Base-by-base conservation (phyloP, 2,113 vertebrate species). In the Paracanthobrama guichenoti region DNA sequence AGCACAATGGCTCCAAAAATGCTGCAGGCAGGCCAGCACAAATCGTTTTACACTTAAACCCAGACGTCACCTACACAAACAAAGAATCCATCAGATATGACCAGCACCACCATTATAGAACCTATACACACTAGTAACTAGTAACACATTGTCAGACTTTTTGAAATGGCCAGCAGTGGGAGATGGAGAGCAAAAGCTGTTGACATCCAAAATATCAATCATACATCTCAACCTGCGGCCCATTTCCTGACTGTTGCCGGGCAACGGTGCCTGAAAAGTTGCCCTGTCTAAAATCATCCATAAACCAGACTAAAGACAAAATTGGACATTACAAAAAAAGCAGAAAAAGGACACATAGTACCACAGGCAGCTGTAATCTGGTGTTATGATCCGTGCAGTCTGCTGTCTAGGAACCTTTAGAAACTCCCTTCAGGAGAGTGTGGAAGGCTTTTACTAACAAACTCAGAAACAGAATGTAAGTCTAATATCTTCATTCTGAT, bases 1-100 rank as follows among this genome's bases (percentile, higher is more conserved):
- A 99, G 83, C 98, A 88, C 7, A 99, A 90, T 0, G 98, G 98
- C 31, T 99, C 97, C 87, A 99, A 94, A 89, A 99, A 97, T 0
- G 96, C 91, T 0, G 91, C 80, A 1, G 97, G 97, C 84, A 99
- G 89, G 0, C 96, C 97, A 0, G 96, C 96, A 0, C 93, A 93
- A 89, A 98, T 97, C 0, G 95, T 96, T 87, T 97, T 98, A 1
- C 96, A 96, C 93, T 97, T 99, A 85, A 98, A 99, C 22, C 97
- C 97, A 0, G 97, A 97, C 7, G 97, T 99, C 39, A 99, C 98
- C 97, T 99, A 91, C 8, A 79, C 60, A 87, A 64, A 84, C 57
- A 67, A 48, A 3, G 22, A 53, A 53, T 59, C 20, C 48, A 59
- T 42, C n/a, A 80, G 24, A 66, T 46, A 80, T 80, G 18, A 80